Conservation (phyloP, 2,113 vertebrate genomes). For the Holacanthus passer region DNA sequence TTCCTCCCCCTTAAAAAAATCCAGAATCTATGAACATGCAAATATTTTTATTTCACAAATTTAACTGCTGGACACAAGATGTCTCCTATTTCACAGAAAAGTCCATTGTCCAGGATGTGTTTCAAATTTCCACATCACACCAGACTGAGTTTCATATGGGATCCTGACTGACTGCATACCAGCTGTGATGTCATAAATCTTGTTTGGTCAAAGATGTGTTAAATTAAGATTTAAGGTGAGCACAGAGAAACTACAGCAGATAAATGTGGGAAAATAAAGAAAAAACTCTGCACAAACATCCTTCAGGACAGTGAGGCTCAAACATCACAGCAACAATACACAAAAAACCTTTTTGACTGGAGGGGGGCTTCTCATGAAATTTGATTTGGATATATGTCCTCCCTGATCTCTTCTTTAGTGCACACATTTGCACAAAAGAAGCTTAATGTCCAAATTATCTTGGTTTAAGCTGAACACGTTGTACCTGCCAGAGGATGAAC, state of each 20-base stretch:
- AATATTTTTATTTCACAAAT: not conserved
- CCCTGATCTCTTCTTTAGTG: too few relatives aligned
- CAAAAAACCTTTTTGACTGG: too few relatives aligned
- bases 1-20: not conserved
- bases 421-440: not conserved
- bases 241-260: not conserved
- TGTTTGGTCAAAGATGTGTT: too few relatives aligned
- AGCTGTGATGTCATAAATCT: too few relatives aligned
- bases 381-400: not conserved
- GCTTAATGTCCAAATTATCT: not conserved
- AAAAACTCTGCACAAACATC: not conserved
- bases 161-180: not conserved
- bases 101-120: not conserved
- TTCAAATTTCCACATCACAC: not conserved
- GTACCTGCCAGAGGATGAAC: not conserved
- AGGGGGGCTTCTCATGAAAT: not conserved
- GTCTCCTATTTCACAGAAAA: not conserved
- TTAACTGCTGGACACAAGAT: not conserved
- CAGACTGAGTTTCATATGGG: not conserved
- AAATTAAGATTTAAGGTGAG: not conserved
- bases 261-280: too few relatives aligned
- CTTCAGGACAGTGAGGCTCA: not conserved
- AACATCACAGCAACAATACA: not conserved
- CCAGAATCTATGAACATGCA: not conserved
- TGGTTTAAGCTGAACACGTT: not conserved